Evolutionary conservation across 1,140 invertebrate genomes (phyloP), one percentile per base, ranked within the genome.

Genomic region (Eumaeus atala): DNA sequence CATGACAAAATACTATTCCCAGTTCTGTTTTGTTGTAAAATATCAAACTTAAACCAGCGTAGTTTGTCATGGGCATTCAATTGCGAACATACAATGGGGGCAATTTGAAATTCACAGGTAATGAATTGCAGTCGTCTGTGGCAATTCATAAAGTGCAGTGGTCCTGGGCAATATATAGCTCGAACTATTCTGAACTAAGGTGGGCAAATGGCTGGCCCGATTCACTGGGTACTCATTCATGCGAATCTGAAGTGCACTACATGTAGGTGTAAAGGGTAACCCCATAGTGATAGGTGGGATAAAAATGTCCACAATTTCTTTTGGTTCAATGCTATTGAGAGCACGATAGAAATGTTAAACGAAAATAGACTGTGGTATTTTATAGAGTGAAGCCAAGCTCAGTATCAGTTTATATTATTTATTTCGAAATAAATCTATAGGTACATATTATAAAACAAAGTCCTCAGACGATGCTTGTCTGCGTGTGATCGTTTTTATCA

Each of bases 261-360:
- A 66, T 69, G 64, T 76, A 76, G 72, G 69, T 70, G 75, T 62
- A 69, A 74, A 77, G 67, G 65, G 64, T 65, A 64, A 56, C 74
- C 65, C 48, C 73, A 62, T 61, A 70, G 35, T 59, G 66, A 61
- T 62, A 63, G 57, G 51, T 58, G 61, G 59, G 62, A 70, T 75
- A 74, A 75, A 74, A 71, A 65, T 65, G 63, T 53, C 62, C 51
- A 59, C 54, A 55, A 61, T 66, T 62, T 53, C 54, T 63, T 69
- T 66, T 67, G 63, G 66, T 67, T 74, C 71, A 69, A 54, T 64
- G 71, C 61, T 14, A 12, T 11, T 17, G 16, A 2, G 33, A 48
- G n/a, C 17, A 48, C 58, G 28, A 33, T 58, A 48, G 50, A 50
- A 59, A 17, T 50, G 35, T 50, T 50, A 50, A 14, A 14, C 16